These are phyloP conservation scores for Henricia sp. DNA, from an alignment of 53 echinoderm and acorn worm genomes.

Conservation along the genomic window DNA sequence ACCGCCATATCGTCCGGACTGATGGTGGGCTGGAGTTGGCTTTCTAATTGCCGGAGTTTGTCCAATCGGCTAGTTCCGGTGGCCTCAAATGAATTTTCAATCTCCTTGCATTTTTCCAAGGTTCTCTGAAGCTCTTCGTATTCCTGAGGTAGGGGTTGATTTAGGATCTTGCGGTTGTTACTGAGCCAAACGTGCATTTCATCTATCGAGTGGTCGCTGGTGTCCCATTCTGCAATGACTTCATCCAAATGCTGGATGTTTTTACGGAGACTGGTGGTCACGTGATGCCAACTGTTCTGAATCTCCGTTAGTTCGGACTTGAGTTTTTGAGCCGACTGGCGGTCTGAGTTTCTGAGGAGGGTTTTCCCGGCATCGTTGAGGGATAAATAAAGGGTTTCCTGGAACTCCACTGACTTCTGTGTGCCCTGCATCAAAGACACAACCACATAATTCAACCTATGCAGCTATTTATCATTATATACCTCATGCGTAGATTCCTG, in stretches of 20 bases:
- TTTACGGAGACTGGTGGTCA: slow-evolving; percentile 75
- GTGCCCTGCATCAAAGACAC: slow-evolving; percentile 59
- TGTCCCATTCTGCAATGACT: slow-evolving; percentile 82
- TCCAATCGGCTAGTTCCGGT: slow-evolving; percentile 75
- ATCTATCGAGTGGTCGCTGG: slow-evolving; percentile 72
- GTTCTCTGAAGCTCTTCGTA: slow-evolving; percentile 83
- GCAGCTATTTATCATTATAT: no score
- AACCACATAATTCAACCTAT: background rate
- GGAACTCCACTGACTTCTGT: slow-evolving; percentile 76
- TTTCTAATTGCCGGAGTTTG: slow-evolving; percentile 76
- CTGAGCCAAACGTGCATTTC: slow-evolving; percentile 83
- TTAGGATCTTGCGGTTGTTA: slow-evolving; percentile 66
- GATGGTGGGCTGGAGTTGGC: slow-evolving; percentile 65
- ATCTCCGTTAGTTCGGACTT: slow-evolving; percentile 75
- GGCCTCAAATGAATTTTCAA: slow-evolving; percentile 79
- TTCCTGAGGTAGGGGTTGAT: slow-evolving; percentile 64
- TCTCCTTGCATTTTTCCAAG: slow-evolving; percentile 86
- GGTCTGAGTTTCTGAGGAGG: slow-evolving; percentile 83
- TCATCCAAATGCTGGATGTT: slow-evolving; percentile 68
- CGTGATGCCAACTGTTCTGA: slow-evolving; percentile 86
- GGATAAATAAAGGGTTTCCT: slow-evolving; percentile 83
- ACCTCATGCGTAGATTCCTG: no score
- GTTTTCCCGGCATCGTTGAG: slow-evolving; percentile 88
- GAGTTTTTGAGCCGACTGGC: slow-evolving; percentile 73
- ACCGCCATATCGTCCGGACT: slow-evolving; percentile 96